Percentiles rank a stretch among this genome's conserved stretches.
Evolutionary conservation across 2,888 invertebrate genomes (phyloP).

Genomic region (Ectemnius cavifrons): DNA sequence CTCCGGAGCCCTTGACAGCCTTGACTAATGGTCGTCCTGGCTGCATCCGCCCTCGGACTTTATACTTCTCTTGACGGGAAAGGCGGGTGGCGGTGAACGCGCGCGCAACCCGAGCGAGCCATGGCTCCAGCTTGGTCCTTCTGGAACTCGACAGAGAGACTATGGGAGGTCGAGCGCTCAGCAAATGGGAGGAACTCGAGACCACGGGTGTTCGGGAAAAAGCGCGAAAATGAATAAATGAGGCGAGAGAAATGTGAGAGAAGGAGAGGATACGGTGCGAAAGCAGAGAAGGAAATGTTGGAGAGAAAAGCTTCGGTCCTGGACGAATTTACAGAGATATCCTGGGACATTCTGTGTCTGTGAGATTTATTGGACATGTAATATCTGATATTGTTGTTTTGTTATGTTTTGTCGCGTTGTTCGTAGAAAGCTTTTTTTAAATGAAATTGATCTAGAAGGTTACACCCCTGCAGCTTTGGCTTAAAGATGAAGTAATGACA

Average conservation of each 20-base stretch:
- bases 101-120: slow-evolving; percentile 2
- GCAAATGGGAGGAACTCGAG: background rate
- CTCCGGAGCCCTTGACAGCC: slow-evolving; percentile 56
- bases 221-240: slow-evolving; percentile 1
- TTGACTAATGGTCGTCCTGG: slow-evolving; percentile 68
- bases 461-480: no score
- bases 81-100: no score
- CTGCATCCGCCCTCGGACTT: slow-evolving; percentile 65
- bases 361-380: no score
- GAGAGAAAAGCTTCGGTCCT: background rate
- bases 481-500: no score
- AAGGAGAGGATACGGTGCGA: background rate
- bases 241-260: background rate
- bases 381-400: no score
- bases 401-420: no score
- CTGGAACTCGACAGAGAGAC: slow-evolving; percentile 5
- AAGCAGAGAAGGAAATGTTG: background rate
- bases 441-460: no score
- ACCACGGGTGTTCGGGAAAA: background rate
- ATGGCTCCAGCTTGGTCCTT: no score
- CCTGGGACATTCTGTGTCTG: no score
- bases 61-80: slow-evolving; percentile 52
- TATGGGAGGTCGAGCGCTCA: background rate
- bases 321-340: no score
- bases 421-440: no score